Evolutionary conservation across 2,113 vertebrate species (phyloP), one percentile per base, ranked within the genome.

Genomic region (Syngnathoides biaculeatus): DNA sequence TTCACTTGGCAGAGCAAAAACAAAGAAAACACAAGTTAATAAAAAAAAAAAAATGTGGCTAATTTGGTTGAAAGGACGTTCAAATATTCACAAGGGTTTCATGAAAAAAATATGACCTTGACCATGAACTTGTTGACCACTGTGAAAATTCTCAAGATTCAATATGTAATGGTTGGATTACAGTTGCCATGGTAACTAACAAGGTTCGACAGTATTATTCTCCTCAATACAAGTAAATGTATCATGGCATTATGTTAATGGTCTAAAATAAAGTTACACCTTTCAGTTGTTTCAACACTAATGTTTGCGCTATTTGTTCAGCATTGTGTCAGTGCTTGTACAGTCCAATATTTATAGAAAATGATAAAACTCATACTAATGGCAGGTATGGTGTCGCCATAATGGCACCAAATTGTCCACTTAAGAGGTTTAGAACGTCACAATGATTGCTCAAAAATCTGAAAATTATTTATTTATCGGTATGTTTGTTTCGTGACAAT

Each of bases 1-100:
- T 92, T 95, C 78, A 96, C 96, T 98, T 78, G 5, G 84, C 68
- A 47, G 35, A 76, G 45, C 45, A 35, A 74, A 61, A 17, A 74
- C 19, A 71, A 3, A 11, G 10, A 22, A 8, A 40, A 40, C 27
- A 30, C 55, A 30, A 24, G 52, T 53, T 2, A 53, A 55, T 2
- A 26, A 57, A 57, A 27, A 8, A 52, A 10, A 22, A 27, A 8
- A 52, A 10, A 22, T 22, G 20, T 22, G 20, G 48, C 53, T 56
- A 27, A 56, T 57, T 57, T 17, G 7, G 14, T 57, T 30, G 45
- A 19, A 17, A 17, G 45, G 5, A 5, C 19, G 45, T 48, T 3
- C 6, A 15, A 48, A 19, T 48, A 5, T 17, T 5, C 6, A 48
- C 19, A 6, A 48, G 26, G 5, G 20, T 42, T 42, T 42, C 40